Percentiles rank a stretch among this genome's conserved stretches.
phyloP scores from a whole-genome alignment of 2,888 invertebrate genomes.

The Lymantria monacha region DNA sequence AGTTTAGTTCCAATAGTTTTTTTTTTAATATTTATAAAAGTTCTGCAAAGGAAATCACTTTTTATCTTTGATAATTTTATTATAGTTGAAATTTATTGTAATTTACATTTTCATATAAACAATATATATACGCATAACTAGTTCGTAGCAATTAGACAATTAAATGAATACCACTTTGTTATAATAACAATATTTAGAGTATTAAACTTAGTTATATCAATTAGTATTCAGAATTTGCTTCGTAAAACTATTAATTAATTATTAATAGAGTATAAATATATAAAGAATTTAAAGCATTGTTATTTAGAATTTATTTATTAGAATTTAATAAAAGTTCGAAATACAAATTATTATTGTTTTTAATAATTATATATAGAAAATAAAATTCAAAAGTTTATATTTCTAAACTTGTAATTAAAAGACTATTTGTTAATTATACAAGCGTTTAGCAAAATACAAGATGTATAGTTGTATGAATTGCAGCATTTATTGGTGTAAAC shows the following conservation, averaged over 20 bases:
- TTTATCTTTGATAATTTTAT: conserved; percentile 20
- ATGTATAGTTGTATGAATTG: not conserved
- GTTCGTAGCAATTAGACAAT: conserved; percentile 25
- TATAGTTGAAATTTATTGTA: conserved; percentile 22
- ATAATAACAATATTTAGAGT: conserved; percentile 29
- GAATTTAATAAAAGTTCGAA: conserved; percentile 28
- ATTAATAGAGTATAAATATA: not conserved
- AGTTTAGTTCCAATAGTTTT: conserved; percentile 20
- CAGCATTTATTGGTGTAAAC: not conserved
- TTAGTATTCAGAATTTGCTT: conserved; percentile 27
- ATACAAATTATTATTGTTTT: too few relatives aligned
- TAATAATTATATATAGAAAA: too few relatives aligned
- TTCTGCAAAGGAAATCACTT: conserved; percentile 23
- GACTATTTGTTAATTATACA: not conserved
- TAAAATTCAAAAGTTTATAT: too few relatives aligned
- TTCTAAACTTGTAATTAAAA: too few relatives aligned
- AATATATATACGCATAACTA: conserved; percentile 23
- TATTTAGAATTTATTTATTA: conserved; percentile 21
- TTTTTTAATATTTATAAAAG: conserved; percentile 21
- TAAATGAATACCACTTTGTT: conserved; percentile 27
- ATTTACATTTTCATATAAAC: conserved; percentile 20
- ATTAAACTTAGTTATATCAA: conserved; percentile 19
- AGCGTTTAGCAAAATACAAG: not conserved
- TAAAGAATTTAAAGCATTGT: conserved; percentile 8
- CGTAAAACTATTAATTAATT: conserved; percentile 24